Base-by-base conservation (phyloP, 1,140 invertebrate genomes). In the Bombus sibiricus region DNA sequence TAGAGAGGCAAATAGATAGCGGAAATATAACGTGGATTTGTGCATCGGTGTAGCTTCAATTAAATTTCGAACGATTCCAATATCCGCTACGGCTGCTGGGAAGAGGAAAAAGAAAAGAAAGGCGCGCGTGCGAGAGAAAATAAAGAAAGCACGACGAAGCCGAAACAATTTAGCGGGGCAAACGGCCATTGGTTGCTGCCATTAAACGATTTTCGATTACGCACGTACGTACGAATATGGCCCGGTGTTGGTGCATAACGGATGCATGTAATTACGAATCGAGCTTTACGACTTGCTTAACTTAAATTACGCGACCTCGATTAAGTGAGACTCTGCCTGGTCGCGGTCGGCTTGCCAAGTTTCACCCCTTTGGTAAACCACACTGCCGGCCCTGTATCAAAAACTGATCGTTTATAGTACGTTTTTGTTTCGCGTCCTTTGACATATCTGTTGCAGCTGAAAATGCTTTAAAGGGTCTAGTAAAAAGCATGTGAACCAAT, bases 211-310 rank as follows among this genome's bases (percentile, higher is more conserved):
- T 90, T 90, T 87, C 89, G 89, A 90, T 90, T 90, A 74, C 78
- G 78, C 72, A 86, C 72, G 59, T 74, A 82, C 74, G 41, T 41
- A 74, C 18, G 64, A 69, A 79, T 86, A 81, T 80, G 37, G 71
- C 47, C 32, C 32, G 79, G 69, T 90, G 66, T 90, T 81, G 81
- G 84, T 64, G 80, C 66, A 89, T 89, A 90, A 90, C 89, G 89
- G 86, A 90, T 90, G 89, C 88, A 76, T 66, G 89, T 86, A 90
- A 90, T 90, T 90, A 90, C 89, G 89, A 90, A 88, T 90, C 86
- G 88, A 88, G 90, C 90, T 90, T 90, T 90, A 90, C 89, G 89
- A 90, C 89, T 90, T 90, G 89, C 89, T 90, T 90, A 90, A 90
- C 89, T 90, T 90, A 90, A 90, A 90, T 90, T 90, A 90, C 89